phyloP scores from a whole-genome alignment of 2,113 vertebrate species.

The Perognathus longimembris region DNA sequence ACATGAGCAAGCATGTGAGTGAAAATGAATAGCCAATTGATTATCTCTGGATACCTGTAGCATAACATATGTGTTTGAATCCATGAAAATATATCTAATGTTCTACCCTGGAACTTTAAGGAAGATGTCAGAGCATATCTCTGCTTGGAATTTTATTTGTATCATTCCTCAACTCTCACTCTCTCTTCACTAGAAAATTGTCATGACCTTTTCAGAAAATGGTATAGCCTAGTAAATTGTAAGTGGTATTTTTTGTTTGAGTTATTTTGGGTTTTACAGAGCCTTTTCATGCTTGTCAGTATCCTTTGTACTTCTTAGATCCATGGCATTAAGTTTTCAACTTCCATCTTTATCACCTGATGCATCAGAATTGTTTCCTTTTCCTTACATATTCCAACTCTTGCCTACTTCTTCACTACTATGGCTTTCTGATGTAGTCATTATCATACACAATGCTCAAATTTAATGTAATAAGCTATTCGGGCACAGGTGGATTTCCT shows the following conservation, averaged over 20 bases:
- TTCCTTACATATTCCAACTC: not conserved
- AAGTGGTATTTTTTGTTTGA: not conserved
- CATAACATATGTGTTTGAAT: not conserved
- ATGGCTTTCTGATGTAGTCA: not conserved
- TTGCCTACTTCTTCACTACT: not conserved
- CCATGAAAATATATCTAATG: not conserved
- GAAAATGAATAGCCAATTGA: not conserved
- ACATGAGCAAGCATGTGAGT: not conserved
- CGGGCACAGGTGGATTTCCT: not conserved
- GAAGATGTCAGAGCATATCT: not conserved
- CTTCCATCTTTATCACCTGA: not conserved
- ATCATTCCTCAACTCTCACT: not conserved
- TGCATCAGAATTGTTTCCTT: not conserved
- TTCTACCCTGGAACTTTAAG: not conserved
- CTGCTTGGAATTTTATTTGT: not conserved
- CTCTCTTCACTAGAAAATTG: conserved; percentile 6
- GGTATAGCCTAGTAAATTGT: not conserved
- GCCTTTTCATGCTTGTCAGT: not conserved
- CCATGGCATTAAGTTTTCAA: not conserved
- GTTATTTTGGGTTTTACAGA: not conserved
- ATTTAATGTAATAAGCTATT: not conserved
- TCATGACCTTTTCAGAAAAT: conserved; percentile 13
- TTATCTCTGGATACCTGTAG: not conserved
- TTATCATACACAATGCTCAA: not conserved
- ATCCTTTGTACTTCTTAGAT: not conserved